A percentile compares a stretch with the other conserved stretches of the same genome.
Conservation (phyloP, 2,888 invertebrate species). For the Drosophila merina region DNA sequence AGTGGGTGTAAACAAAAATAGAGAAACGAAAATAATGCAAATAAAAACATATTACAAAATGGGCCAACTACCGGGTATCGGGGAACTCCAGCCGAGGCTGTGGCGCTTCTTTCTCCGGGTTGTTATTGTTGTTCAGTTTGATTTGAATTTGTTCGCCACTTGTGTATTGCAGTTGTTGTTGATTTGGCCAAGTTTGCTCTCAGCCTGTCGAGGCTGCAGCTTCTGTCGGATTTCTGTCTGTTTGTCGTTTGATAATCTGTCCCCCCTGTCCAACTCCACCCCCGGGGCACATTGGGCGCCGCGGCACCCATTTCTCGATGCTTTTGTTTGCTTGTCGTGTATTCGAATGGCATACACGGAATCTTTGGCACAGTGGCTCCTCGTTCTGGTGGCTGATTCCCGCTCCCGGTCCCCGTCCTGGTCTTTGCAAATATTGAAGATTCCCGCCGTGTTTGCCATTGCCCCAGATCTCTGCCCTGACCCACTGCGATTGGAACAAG, state of each 20-base stretch:
- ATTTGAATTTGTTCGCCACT: conserved; percentile 75
- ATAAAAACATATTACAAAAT: conserved; percentile 2
- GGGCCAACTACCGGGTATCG: conserved; percentile 12
- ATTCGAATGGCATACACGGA: conserved; percentile 31
- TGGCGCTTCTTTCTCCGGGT: conserved; percentile 2
- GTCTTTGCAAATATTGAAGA: conserved; percentile 40
- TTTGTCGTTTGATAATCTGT: conserved; percentile 69
- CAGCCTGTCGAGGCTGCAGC: conserved; percentile 45
- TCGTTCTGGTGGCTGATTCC: conserved; percentile 27
- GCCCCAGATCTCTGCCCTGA: conserved; percentile 33
- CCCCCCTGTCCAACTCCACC: conserved; percentile 46
- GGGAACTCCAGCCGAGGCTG: neutral
- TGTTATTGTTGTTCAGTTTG: conserved; percentile 61
- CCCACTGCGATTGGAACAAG: conserved; percentile 33
- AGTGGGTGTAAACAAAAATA: neutral
- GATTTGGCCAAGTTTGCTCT: conserved; percentile 46
- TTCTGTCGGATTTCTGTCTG: conserved; percentile 62
- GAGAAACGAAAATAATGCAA: neutral
- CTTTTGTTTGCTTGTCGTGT: conserved; percentile 42
- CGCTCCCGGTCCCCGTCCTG: neutral
- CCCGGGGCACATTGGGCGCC: neutral
- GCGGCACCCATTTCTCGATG: conserved; percentile 47
- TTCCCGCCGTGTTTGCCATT: conserved; percentile 30
- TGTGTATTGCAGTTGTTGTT: conserved; percentile 55
- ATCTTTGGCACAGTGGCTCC: conserved; percentile 48